Conservation (phyloP, 92 coral and sea anemone species). For the Meandrina meandrites region DNA sequence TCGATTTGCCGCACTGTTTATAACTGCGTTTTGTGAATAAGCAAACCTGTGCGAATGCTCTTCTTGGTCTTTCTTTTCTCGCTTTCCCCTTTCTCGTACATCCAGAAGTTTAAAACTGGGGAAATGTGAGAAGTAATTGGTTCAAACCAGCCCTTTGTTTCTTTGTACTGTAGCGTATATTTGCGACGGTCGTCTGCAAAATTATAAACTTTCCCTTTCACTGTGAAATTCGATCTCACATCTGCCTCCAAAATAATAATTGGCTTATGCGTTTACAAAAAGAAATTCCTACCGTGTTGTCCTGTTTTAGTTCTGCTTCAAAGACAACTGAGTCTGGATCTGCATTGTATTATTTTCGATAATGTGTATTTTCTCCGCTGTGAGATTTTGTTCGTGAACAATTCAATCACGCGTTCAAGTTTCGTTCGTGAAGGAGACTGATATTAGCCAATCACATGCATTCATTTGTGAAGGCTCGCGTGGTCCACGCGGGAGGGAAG, state of each 20-base stretch:
- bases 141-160: not conserved
- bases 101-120: not conserved
- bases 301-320: not conserved
- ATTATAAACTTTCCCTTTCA: not conserved
- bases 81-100: constrained; percentile 8
- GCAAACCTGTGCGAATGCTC: constrained; percentile 9
- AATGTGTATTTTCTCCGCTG: not conserved
- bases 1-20: not conserved
- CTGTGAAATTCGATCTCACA: not conserved
- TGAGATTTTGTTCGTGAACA: not conserved
- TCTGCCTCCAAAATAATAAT: not conserved
- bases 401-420: constrained; percentile 24
- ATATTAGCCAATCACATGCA: constrained; percentile 15
- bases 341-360: not conserved
- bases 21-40: too few species aligned
- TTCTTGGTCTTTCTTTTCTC: constrained; percentile 33
- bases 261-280: too few species aligned
- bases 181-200: too few species aligned
- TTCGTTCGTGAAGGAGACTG: constrained; percentile 3
- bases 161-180: too few species aligned
- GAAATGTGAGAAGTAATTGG: not conserved
- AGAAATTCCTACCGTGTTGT: not conserved
- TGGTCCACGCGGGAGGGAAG: too few species aligned
- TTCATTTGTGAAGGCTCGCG: not conserved
- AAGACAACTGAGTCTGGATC: not conserved